Conservation (phyloP, 1,140 invertebrate species). For the Drosophila nigromelanica region DNA sequence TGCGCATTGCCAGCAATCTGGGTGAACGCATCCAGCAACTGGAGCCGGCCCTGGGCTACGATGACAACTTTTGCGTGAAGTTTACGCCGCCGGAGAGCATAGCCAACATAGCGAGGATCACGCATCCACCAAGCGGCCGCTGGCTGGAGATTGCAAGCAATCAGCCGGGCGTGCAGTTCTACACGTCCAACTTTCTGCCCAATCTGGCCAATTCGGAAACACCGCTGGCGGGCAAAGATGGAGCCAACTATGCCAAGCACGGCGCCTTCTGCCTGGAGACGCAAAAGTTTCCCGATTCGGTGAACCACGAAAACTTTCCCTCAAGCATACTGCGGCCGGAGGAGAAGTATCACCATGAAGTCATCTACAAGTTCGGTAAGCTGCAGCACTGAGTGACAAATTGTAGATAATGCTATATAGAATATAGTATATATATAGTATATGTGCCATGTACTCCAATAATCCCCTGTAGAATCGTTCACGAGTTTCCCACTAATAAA, state of each 20-base stretch:
- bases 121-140: constrained; percentile 89
- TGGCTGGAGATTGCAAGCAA: constrained; percentile 91
- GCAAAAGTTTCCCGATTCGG: constrained; percentile 96
- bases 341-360: constrained; percentile 87
- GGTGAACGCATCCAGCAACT: constrained; percentile 84
- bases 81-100: constrained; percentile 45
- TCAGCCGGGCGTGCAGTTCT: constrained; percentile 96
- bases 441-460: constrained; percentile 20
- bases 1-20: constrained; percentile 86
- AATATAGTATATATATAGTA: background rate
- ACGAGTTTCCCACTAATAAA: constrained; percentile 47
- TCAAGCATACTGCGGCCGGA: constrained; percentile 89
- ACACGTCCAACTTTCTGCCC: constrained; percentile 92
- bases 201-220: constrained; percentile 70
- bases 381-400: constrained; percentile 3
- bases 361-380: constrained; percentile 86
- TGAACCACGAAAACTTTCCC: constrained; percentile 93
- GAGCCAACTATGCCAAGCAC: constrained; percentile 88
- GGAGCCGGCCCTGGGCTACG: constrained; percentile 87
- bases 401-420: background rate
- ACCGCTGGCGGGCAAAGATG: constrained; percentile 58
- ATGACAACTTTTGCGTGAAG: constrained; percentile 91
- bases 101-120: constrained; percentile 81
- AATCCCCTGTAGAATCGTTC: constrained; percentile 14
- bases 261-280: constrained; percentile 94